A percentile compares a stretch with the other conserved stretches of the same genome.
These are phyloP conservation scores for Drosophila nigromelanica DNA, from an alignment of 1,140 invertebrate genomes.

Conservation along the genomic window DNA sequence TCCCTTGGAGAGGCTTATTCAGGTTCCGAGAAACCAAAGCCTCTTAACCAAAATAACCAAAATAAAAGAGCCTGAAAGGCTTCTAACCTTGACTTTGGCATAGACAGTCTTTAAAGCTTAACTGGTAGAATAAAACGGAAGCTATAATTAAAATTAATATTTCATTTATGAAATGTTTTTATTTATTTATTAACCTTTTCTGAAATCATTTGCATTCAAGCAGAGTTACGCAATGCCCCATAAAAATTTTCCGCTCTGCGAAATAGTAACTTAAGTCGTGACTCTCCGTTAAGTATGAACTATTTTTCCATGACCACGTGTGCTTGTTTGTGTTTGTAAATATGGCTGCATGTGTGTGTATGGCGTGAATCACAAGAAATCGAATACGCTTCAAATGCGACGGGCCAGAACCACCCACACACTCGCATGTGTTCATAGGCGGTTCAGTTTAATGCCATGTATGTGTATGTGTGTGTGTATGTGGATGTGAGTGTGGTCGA, in stretches of 20 bases:
- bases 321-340: not conserved
- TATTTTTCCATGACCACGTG: constrained; percentile 2
- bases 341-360: not conserved
- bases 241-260: not conserved
- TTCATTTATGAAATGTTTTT: not conserved
- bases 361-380: constrained; percentile 19
- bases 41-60: not conserved
- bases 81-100: constrained; percentile 15
- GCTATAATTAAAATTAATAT: not conserved
- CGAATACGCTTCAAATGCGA: constrained; percentile 12
- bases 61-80: not conserved
- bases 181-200: not conserved
- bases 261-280: not conserved
- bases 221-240: constrained; percentile 14
- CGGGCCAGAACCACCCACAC: not conserved
- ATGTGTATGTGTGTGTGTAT: not conserved
- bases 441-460: not conserved
- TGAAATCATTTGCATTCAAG: not conserved
- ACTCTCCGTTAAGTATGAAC: constrained; percentile 1
- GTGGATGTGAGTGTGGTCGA: constrained; percentile 1
- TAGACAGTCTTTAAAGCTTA: not conserved
- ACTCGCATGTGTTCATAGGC: not conserved
- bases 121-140: not conserved
- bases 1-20: not conserved
- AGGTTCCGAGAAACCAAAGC: not conserved